Evolutionary conservation across 2,113 vertebrate species (phyloP).

Genomic region (Argyrosomus japonicus): DNA sequence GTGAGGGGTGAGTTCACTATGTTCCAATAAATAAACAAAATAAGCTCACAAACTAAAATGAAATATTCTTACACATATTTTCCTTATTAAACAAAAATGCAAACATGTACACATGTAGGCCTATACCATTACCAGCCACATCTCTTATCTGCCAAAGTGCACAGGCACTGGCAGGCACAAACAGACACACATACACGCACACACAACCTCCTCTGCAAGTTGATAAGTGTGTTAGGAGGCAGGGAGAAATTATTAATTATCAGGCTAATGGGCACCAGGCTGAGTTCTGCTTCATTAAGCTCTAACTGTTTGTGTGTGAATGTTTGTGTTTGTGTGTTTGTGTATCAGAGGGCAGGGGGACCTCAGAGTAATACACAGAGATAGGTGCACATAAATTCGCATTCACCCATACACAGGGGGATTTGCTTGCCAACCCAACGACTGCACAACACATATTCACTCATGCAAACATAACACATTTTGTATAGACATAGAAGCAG

Average conservation of each 20-base stretch:
- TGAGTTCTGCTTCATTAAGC: constrained; percentile 97
- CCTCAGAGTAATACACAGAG: constrained; percentile 60
- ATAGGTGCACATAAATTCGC: constrained; percentile 40
- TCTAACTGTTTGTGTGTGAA: constrained; percentile 78
- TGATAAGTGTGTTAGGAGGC: constrained; percentile 93
- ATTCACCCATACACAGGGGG: constrained; percentile 32
- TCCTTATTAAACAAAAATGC: not conserved
- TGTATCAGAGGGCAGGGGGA: constrained; percentile 57
- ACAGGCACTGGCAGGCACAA: constrained; percentile 57
- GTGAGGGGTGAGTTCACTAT: too few species aligned
- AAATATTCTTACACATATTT: too few species aligned
- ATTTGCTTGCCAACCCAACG: not conserved
- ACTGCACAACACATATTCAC: constrained; percentile 14
- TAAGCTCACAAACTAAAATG: too few species aligned
- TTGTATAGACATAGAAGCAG: not conserved
- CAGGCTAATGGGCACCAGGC: constrained; percentile 98
- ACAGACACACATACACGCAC: constrained; percentile 42
- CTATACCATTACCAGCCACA: constrained; percentile 41
- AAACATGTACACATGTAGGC: not conserved
- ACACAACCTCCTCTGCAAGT: constrained; percentile 81
- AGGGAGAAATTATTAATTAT: constrained; percentile 99
- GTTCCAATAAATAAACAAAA: too few species aligned
- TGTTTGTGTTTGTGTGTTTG: constrained; percentile 68
- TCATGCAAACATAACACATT: constrained; percentile 13
- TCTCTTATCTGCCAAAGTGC: constrained; percentile 57